Conservation (phyloP, 2,113 vertebrate species). For the Urocynchramus pylzowi region DNA sequence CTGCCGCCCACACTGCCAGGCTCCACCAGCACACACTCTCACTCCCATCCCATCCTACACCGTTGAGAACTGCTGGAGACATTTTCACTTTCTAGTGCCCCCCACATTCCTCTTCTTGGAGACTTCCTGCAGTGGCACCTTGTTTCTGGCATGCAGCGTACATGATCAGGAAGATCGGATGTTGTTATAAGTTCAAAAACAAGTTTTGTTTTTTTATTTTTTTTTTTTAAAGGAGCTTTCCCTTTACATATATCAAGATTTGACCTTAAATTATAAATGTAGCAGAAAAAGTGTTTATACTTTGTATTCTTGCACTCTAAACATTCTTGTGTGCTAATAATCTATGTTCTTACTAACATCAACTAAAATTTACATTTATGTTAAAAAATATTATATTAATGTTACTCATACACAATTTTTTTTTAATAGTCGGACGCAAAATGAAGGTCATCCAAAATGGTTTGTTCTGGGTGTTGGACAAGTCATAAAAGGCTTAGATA, state of each 20-base stretch:
- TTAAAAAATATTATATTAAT: neutral
- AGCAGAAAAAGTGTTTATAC: neutral
- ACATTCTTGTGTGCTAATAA: neutral
- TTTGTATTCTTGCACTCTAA: neutral
- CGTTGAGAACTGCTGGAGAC: neutral
- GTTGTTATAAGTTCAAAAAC: neutral
- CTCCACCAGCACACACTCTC: neutral
- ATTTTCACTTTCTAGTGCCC: neutral
- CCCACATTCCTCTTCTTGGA: neutral
- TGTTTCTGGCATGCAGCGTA: neutral
- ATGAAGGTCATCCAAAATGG: conserved; percentile 92
- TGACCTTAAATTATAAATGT: neutral
- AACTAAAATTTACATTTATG: neutral
- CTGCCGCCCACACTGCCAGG: neutral
- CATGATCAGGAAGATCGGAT: neutral
- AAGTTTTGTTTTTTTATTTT: neutral
- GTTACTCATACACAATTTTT: neutral
- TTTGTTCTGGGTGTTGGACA: conserved; percentile 93
- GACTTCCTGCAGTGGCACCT: neutral
- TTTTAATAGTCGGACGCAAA: conserved; percentile 82
- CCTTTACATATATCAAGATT: neutral
- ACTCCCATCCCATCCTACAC: neutral
- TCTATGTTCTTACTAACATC: neutral
- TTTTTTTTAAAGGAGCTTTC: neutral
- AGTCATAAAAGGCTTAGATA: conserved; percentile 93